A percentile compares a stretch with the other conserved stretches of the same genome.
phyloP scores from a whole-genome alignment of 2,797 vertebrate species.

The Muraenolepis orangiensis region DNA sequence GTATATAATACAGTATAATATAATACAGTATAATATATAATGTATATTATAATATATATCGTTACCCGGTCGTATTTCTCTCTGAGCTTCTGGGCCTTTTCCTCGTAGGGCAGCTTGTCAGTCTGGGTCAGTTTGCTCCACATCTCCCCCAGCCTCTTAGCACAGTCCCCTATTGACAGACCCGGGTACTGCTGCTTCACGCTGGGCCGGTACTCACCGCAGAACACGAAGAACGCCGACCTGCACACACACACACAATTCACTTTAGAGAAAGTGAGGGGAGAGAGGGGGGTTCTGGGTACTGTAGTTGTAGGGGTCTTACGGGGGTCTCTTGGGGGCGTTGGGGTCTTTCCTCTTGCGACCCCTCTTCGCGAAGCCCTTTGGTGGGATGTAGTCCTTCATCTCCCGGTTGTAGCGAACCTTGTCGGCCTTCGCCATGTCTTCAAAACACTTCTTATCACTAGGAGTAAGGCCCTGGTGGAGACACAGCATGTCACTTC shows the following conservation, averaged over 20 bases:
- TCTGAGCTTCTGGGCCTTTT: constrained; percentile 87
- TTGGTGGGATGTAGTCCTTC: constrained; percentile 88
- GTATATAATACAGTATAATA: background rate
- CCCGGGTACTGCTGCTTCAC: constrained; percentile 86
- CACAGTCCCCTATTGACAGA: constrained; percentile 90
- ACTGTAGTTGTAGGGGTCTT: constrained; percentile 42
- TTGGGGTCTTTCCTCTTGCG: constrained; percentile 92
- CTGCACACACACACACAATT: constrained; percentile 60
- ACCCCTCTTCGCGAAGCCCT: constrained; percentile 82
- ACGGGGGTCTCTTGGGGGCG: constrained; percentile 91
- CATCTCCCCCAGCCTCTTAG: constrained; percentile 87
- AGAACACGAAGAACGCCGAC: constrained; percentile 94
- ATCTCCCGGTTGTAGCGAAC: constrained; percentile 90
- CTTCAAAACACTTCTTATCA: constrained; percentile 90
- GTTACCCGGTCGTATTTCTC: constrained; percentile 92
- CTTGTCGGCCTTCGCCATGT: constrained; percentile 90
- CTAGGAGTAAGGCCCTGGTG: constrained; percentile 79
- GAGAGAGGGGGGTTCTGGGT: background rate
- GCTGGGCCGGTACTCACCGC: constrained; percentile 87
- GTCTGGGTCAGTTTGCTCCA: constrained; percentile 85
- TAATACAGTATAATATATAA: background rate
- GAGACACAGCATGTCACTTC: background rate
- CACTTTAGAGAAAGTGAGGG: too few species aligned
- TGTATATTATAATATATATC: background rate
- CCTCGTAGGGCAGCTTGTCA: constrained; percentile 84